Percentiles rank a stretch among this genome's conserved stretches.
Evolutionary conservation across 2,888 invertebrate species (phyloP).

Genomic region (Plebejus argus): DNA sequence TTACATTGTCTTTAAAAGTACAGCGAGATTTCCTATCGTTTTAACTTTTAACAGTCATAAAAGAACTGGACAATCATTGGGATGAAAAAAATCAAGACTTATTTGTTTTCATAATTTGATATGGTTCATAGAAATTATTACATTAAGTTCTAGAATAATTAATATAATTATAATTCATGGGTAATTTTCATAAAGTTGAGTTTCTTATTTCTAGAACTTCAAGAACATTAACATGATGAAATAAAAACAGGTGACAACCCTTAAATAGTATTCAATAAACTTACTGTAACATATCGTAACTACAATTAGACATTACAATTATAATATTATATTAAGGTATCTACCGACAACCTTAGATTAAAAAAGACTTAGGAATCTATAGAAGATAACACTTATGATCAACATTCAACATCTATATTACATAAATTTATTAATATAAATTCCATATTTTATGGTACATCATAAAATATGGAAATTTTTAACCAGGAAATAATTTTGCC

Average conservation of each 20-base stretch:
- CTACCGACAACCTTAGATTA: not conserved
- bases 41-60: not conserved
- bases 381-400: constrained; percentile 19
- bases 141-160: not conserved
- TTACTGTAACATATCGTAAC: not conserved
- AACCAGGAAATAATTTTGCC: not conserved
- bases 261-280: not conserved
- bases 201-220: not conserved
- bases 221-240: too few species aligned
- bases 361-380: not conserved
- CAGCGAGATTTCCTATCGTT: not conserved
- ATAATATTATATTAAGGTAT: not conserved
- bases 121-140: not conserved
- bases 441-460: too few species aligned
- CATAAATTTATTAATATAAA: too few species aligned
- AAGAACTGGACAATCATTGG: not conserved
- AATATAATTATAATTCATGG: not conserved
- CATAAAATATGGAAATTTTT: not conserved
- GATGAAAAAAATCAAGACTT: too few species aligned
- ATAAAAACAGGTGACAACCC: too few species aligned
- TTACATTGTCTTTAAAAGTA: not conserved
- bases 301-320: not conserved
- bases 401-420: constrained; percentile 4
- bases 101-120: not conserved
- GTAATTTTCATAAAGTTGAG: too few species aligned